phyloP scores from a whole-genome alignment of 2,888 invertebrate genomes.

The Diploptera punctata region DNA sequence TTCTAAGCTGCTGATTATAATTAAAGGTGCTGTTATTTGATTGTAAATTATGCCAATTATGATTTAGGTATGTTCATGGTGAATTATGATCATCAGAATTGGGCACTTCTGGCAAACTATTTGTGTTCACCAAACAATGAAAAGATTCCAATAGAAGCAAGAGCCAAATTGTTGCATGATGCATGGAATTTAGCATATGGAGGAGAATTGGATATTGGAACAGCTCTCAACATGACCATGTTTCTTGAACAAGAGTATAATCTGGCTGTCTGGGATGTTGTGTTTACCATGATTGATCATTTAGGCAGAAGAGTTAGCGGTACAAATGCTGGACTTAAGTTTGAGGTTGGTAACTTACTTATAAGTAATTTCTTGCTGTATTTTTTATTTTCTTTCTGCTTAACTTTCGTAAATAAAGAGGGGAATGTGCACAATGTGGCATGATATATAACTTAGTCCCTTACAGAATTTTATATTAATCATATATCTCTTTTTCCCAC shows the following conservation, averaged over 20 bases:
- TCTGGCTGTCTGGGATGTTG: conserved; percentile 81
- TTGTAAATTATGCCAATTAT: too few relatives aligned
- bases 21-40: too few relatives aligned
- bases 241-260: conserved; percentile 73
- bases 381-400: conserved; percentile 32
- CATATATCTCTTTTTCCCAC: too few relatives aligned
- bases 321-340: conserved; percentile 64
- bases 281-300: conserved; percentile 84
- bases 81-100: conserved; percentile 79
- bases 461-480: too few relatives aligned
- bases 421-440: too few relatives aligned
- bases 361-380: conserved; percentile 32
- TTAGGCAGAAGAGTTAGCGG: conserved; percentile 76
- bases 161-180: conserved; percentile 78
- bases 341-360: conserved; percentile 65
- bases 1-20: too few relatives aligned
- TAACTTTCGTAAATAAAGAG: too few relatives aligned
- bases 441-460: too few relatives aligned
- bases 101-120: conserved; percentile 74
- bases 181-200: conserved; percentile 81
- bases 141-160: conserved; percentile 61
- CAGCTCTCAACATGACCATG: conserved; percentile 80
- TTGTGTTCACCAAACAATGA: conserved; percentile 57
- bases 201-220: conserved; percentile 75
- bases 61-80: conserved; percentile 84